These are phyloP conservation scores for Acronicta aceris DNA, from an alignment of 2,888 invertebrate species.

Conservation along the genomic window DNA sequence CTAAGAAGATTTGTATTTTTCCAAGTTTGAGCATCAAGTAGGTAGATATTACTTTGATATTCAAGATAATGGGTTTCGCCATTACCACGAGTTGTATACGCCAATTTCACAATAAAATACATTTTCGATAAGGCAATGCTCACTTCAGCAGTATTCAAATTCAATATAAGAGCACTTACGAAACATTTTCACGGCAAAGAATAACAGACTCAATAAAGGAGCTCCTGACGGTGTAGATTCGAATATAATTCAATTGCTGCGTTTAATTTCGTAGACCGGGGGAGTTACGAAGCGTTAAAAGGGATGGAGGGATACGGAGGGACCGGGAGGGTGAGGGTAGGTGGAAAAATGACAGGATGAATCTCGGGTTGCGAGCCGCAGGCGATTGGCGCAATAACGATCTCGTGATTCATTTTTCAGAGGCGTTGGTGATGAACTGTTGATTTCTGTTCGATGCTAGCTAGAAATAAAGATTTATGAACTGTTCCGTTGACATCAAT, in stretches of 20 bases:
- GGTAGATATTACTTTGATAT: neutral
- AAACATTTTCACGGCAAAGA: constrained; percentile 55
- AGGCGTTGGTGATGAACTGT: constrained; percentile 56
- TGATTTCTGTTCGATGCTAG: constrained; percentile 45
- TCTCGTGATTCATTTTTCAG: constrained; percentile 74
- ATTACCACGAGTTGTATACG: constrained; percentile 7
- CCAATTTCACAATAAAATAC: constrained; percentile 21
- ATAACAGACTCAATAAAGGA: constrained; percentile 69
- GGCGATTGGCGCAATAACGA: constrained; percentile 72
- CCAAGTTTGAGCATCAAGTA: too few species aligned
- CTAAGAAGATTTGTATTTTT: too few species aligned
- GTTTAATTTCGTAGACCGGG: constrained; percentile 76
- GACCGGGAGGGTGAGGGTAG: constrained; percentile 70
- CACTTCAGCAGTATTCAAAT: constrained; percentile 54
- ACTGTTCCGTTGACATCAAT: constrained; percentile 7
- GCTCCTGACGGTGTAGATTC: constrained; percentile 71
- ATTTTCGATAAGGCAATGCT: constrained; percentile 36
- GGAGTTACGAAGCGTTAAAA: constrained; percentile 79
- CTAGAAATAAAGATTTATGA: constrained; percentile 36
- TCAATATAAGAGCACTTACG: constrained; percentile 62
- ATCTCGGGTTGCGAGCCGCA: constrained; percentile 66
- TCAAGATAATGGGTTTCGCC: neutral
- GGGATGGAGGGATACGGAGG: constrained; percentile 72
- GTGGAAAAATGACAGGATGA: constrained; percentile 73
- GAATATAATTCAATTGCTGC: constrained; percentile 75